Conservation (phyloP, 2,797 vertebrate genomes). For the Carapus acus region DNA sequence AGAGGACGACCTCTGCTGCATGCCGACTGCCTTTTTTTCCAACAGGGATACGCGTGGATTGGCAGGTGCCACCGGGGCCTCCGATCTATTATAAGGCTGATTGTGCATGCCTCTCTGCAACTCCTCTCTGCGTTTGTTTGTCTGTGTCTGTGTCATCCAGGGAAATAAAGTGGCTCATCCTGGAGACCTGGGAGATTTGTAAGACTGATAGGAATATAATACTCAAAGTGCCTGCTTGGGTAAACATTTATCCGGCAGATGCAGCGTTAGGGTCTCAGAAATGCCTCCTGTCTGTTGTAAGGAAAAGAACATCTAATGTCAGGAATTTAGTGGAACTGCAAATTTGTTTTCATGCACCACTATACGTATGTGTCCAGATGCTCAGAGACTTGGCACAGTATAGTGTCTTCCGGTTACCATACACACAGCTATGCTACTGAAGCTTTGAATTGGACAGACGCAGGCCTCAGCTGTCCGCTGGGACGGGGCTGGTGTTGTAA, state of each 20-base stretch:
- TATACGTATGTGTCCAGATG: conserved; percentile 35
- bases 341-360: too few relatives aligned
- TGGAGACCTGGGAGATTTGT: conserved; percentile 32
- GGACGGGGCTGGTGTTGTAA: conserved; percentile 27
- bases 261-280: conserved; percentile 3
- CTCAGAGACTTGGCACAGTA: conserved; percentile 48
- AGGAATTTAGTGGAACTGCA: conserved; percentile 18
- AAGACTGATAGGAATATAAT: conserved; percentile 43
- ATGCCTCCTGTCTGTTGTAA: not conserved
- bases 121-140: conserved; percentile 47
- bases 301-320: not conserved
- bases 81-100: conserved; percentile 40
- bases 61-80: conserved; percentile 34
- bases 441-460: conserved; percentile 29
- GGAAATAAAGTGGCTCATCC: conserved; percentile 42
- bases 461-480: conserved; percentile 42
- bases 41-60: conserved; percentile 50
- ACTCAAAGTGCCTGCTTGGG: conserved; percentile 29
- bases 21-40: conserved; percentile 60
- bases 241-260: conserved; percentile 26
- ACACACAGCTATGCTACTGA: conserved; percentile 39
- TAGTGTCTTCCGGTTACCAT: conserved; percentile 42
- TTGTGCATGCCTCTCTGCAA: conserved; percentile 54
- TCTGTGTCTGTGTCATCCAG: conserved; percentile 38
- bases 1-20: conserved; percentile 48